A percentile compares a stretch with the other conserved stretches of the same genome.
Conservation (phyloP, 2,113 vertebrate species). For the Heterotilapia buettikoferi region DNA sequence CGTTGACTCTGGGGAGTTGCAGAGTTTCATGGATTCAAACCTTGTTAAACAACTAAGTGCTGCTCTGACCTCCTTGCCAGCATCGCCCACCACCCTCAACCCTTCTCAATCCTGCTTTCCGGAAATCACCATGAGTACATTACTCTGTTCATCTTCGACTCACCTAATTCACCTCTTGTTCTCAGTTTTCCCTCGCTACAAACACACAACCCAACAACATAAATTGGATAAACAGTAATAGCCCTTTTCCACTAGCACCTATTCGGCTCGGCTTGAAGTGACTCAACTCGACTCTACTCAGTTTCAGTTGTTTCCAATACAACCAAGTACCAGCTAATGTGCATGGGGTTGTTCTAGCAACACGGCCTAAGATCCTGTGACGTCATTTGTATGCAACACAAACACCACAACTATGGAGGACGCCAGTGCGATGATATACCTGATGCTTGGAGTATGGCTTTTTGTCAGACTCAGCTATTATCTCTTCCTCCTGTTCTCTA, state of each 20-base stretch:
- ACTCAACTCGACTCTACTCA: fast-evolving
- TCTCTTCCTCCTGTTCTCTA: neutral
- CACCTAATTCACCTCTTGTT: neutral
- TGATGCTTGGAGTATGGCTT: neutral
- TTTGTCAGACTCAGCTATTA: neutral
- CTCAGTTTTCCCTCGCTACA: neutral
- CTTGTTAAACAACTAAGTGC: neutral
- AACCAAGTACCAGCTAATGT: neutral
- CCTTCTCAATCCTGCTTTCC: neutral
- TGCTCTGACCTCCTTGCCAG: neutral
- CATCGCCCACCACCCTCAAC: neutral
- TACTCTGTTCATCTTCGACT: neutral
- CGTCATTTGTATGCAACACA: neutral
- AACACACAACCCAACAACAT: neutral
- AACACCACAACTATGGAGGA: neutral
- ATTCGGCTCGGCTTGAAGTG: neutral
- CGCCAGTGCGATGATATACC: fast-evolving
- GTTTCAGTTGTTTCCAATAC: neutral
- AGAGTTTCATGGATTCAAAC: neutral
- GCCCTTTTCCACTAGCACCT: neutral
- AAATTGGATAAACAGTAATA: neutral
- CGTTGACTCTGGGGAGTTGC: neutral
- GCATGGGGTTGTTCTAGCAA: neutral
- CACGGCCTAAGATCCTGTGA: neutral
- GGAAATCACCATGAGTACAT: fast-evolving